These are phyloP conservation scores for Etheostoma perlongum DNA, from an alignment of 2,797 vertebrate species.

Conservation along the genomic window DNA sequence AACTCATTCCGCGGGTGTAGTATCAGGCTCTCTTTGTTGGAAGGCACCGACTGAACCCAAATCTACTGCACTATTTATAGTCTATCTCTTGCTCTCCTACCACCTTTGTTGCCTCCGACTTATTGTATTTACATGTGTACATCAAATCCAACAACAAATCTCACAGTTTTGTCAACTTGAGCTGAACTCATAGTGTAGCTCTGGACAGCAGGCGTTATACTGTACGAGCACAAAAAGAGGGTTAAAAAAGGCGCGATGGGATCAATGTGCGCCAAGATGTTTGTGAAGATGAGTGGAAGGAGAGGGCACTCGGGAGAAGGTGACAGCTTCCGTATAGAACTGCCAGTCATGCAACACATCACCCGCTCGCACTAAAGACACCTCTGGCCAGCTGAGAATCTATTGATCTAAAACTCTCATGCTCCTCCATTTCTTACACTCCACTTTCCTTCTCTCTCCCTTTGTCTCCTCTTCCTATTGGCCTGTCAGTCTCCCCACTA, in stretches of 20 bases:
- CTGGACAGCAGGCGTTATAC: constrained; percentile 32
- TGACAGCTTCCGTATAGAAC: constrained; percentile 83
- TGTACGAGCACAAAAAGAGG: constrained; percentile 40
- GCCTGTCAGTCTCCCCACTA: constrained; percentile 50
- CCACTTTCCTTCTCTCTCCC: constrained; percentile 46
- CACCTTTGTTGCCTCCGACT: neutral
- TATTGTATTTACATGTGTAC: constrained; percentile 17
- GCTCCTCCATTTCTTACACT: constrained; percentile 41
- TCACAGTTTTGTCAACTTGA: constrained; percentile 16
- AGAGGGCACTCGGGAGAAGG: constrained; percentile 67
- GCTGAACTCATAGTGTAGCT: constrained; percentile 13
- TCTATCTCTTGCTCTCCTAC: neutral
- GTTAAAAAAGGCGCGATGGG: constrained; percentile 41
- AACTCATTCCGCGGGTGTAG: constrained; percentile 52
- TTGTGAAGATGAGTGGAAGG: constrained; percentile 77
- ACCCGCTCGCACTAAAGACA: constrained; percentile 70
- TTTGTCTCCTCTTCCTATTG: constrained; percentile 35
- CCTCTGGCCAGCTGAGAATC: constrained; percentile 63
- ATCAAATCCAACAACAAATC: constrained; percentile 31
- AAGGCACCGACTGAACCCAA: constrained; percentile 18
- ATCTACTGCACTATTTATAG: constrained; percentile 4
- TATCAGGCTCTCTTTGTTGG: constrained; percentile 24
- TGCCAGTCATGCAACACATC: constrained; percentile 76
- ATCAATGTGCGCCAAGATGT: constrained; percentile 79
- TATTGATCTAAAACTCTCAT: constrained; percentile 75